A percentile compares a stretch with the other conserved stretches of the same genome.
Conservation (phyloP, 23 tunicate species). For the Botrylloides violaceus region DNA sequence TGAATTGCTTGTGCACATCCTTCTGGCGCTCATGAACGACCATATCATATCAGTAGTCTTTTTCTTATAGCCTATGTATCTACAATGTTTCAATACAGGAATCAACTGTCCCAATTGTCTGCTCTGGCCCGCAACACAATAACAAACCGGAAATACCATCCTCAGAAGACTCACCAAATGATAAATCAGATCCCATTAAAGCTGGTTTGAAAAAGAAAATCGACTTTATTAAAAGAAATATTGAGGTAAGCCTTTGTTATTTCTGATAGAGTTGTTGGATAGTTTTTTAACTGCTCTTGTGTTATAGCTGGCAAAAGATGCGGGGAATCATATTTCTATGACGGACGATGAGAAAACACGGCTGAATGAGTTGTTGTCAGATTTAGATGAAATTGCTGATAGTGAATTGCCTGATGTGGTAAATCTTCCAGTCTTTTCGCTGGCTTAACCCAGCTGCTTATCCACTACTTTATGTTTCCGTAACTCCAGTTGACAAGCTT, state of each 20-base stretch:
- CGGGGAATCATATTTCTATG: conserved; percentile 68
- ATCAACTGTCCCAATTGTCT: too few species aligned
- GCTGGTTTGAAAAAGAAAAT: conserved; percentile 16
- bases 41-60: too few species aligned
- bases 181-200: background rate
- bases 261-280: background rate
- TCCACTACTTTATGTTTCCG: too few species aligned
- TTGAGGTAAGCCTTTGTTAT: conserved; percentile 22
- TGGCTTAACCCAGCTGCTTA: too few species aligned
- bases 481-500: too few species aligned
- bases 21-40: too few species aligned
- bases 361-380: conserved; percentile 41
- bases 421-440: too few species aligned
- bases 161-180: background rate
- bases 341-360: conserved; percentile 73
- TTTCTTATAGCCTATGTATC: too few species aligned
- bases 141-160: background rate
- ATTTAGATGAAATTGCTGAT: conserved; percentile 29
- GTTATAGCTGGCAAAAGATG: conserved; percentile 67
- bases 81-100: too few species aligned
- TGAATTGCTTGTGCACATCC: too few species aligned
- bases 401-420: background rate
- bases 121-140: too few species aligned
- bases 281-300: background rate
- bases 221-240: conserved; percentile 67